A percentile compares a stretch with the other conserved stretches of the same genome.
Evolutionary conservation across 1,140 invertebrate species (phyloP).

Genomic region (Lithobius niger): DNA sequence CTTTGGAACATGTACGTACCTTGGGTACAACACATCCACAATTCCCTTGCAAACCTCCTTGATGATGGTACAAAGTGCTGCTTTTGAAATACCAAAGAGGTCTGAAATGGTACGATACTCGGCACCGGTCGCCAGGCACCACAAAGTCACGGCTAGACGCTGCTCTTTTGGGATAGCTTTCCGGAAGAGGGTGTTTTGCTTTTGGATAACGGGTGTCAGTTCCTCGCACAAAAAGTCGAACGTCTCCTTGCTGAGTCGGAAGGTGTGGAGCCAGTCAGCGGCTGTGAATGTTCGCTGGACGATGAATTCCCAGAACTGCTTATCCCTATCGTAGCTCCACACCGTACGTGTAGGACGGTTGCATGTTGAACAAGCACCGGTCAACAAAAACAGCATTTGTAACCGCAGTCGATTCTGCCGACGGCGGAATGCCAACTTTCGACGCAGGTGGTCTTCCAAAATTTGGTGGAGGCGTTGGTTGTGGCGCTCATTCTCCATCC

Average conservation of each 20-base stretch:
- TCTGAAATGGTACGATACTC: not conserved
- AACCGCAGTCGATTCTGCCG: too few relatives aligned
- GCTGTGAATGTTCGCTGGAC: not conserved
- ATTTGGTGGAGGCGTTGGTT: too few relatives aligned
- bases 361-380: too few relatives aligned
- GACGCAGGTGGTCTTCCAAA: too few relatives aligned
- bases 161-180: not conserved
- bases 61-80: not conserved
- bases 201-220: not conserved
- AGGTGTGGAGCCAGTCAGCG: not conserved
- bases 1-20: not conserved
- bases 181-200: not conserved
- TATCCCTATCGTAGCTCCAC: not conserved
- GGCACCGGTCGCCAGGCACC: not conserved
- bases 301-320: not conserved
- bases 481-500: too few relatives aligned
- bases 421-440: too few relatives aligned
- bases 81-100: not conserved
- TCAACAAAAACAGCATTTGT: too few relatives aligned
- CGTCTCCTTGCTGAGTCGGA: not conserved
- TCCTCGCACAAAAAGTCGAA: not conserved
- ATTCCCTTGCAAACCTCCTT: not conserved
- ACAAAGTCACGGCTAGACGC: not conserved
- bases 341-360: too few relatives aligned
- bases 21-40: not conserved